Conservation (phyloP, 2,888 invertebrate genomes). For the Hipparchia sbordonii region DNA sequence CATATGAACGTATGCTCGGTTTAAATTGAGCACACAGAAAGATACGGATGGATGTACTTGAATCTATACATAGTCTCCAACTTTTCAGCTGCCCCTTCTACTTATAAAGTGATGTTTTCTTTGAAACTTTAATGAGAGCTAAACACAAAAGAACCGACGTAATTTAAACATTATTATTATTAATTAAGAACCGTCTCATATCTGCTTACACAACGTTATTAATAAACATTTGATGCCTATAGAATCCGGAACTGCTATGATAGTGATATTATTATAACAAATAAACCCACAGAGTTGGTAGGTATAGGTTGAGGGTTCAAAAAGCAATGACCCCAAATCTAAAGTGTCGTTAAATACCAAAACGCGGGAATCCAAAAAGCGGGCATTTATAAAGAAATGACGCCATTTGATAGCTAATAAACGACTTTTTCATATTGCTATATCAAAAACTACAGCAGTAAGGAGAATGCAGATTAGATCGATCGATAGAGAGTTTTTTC, state of each 20-base stretch:
- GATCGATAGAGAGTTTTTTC: too few species aligned
- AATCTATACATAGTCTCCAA: too few species aligned
- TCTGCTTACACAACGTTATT: neutral
- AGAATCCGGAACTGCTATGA: slow-evolving; percentile 1
- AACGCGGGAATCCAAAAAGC: too few species aligned
- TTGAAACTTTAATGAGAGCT: neutral
- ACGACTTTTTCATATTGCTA: too few species aligned
- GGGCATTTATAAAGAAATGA: too few species aligned
- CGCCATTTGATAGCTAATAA: too few species aligned
- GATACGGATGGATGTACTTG: too few species aligned
- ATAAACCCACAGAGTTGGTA: neutral
- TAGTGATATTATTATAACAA: neutral
- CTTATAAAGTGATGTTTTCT: neutral
- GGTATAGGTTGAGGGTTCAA: slow-evolving; percentile 3
- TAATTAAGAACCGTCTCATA: neutral
- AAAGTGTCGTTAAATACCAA: too few species aligned
- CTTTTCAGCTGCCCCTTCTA: neutral
- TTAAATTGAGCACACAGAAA: too few species aligned
- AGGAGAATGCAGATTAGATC: too few species aligned
- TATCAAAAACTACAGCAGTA: too few species aligned
- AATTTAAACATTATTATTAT: neutral
- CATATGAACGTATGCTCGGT: too few species aligned
- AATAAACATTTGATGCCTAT: slow-evolving; percentile 3
- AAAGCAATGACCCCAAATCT: slow-evolving; percentile 2
- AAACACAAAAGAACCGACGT: neutral